These are phyloP conservation scores for Lordiphosa stackelbergi DNA, from an alignment of 1,140 invertebrate species.

Conservation along the genomic window DNA sequence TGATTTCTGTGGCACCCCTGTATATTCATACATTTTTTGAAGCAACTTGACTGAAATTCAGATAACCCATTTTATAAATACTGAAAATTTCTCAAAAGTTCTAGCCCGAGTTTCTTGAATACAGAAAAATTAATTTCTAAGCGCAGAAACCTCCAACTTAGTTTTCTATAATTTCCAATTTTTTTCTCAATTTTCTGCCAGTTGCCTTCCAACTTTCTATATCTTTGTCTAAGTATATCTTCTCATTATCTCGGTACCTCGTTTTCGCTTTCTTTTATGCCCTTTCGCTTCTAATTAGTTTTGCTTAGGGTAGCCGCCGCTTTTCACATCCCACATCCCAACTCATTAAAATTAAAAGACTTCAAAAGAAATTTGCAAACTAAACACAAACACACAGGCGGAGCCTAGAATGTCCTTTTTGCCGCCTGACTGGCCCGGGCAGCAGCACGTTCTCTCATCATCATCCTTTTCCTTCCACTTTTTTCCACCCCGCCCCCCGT, in stretches of 20 bases:
- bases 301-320: constrained; percentile 39
- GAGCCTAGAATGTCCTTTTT: constrained; percentile 48
- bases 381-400: constrained; percentile 54
- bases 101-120: no score
- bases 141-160: no score
- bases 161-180: no score
- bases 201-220: no score
- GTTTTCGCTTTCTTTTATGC: not conserved
- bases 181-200: no score
- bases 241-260: not conserved
- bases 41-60: no score
- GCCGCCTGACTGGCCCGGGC: constrained; percentile 18
- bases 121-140: no score
- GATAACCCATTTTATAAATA: no score
- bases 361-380: constrained; percentile 72
- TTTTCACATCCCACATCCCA: constrained; percentile 14
- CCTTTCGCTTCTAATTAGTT: constrained; percentile 60
- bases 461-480: constrained; percentile 25
- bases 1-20: no score
- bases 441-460: constrained; percentile 25
- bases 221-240: no score
- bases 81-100: no score
- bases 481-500: constrained; percentile 27
- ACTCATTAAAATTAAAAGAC: constrained; percentile 74
- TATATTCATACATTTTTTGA: no score